A percentile compares a stretch with the other conserved stretches of the same genome.
Conservation (phyloP, 2,888 invertebrate genomes). For the Branchinecta sandiegonensis region DNA sequence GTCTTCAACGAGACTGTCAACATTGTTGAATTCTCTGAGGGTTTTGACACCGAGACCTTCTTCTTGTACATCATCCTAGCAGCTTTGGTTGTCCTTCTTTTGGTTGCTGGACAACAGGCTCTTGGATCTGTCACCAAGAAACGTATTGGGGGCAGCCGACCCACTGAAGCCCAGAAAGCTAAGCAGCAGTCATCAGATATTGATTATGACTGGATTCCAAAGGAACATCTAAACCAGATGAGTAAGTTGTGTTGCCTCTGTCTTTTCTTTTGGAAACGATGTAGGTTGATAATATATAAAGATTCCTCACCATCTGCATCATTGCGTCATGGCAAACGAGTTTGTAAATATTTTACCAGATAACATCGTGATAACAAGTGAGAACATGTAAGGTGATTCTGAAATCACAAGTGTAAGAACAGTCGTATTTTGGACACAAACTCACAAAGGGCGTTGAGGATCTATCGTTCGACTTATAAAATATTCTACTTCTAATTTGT, state of each 20-base stretch:
- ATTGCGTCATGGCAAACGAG: too few species aligned
- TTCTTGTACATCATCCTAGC: slow-evolving; percentile 92
- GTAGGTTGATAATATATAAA: background rate
- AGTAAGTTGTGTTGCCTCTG: slow-evolving; percentile 46
- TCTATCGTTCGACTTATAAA: too few species aligned
- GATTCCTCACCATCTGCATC: too few species aligned
- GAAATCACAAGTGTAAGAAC: background rate
- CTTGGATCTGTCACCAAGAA: slow-evolving; percentile 68
- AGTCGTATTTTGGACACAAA: background rate
- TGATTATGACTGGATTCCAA: slow-evolving; percentile 96
- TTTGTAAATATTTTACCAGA: background rate
- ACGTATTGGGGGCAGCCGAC: slow-evolving; percentile 31
- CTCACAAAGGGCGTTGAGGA: too few species aligned
- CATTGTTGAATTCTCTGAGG: slow-evolving; percentile 89
- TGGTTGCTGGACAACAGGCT: slow-evolving; percentile 41
- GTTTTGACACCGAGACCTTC: slow-evolving; percentile 94
- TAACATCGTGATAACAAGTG: background rate
- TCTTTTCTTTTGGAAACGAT: background rate
- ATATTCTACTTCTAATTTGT: too few species aligned
- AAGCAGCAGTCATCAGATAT: slow-evolving; percentile 43
- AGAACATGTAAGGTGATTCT: background rate
- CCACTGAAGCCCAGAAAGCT: slow-evolving; percentile 82
- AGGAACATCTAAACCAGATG: slow-evolving; percentile 60
- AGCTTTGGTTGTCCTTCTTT: slow-evolving; percentile 66
- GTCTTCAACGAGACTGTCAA: slow-evolving; percentile 96